phyloP scores from a whole-genome alignment of 2,797 vertebrate genomes.

The Crossoptilon crossoptilon region DNA sequence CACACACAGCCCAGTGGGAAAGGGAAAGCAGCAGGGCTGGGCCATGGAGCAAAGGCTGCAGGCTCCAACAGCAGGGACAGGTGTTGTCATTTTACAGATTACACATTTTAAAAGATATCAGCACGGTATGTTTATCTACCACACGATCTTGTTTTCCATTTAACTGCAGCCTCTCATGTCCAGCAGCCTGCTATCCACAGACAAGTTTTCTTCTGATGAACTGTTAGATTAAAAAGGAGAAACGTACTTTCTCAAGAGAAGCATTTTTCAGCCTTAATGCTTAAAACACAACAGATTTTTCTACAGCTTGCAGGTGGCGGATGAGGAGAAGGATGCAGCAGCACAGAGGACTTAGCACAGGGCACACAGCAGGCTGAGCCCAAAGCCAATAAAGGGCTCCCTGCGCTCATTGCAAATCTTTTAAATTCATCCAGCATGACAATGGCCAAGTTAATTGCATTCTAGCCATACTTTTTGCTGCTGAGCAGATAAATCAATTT shows the following conservation, averaged over 20 bases:
- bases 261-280: not conserved
- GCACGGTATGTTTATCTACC: conserved; percentile 5
- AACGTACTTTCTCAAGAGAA: not conserved
- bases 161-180: conserved; percentile 16
- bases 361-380: not conserved
- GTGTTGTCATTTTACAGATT: not conserved
- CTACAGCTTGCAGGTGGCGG: not conserved
- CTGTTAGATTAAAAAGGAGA: conserved; percentile 31
- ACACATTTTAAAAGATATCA: not conserved
- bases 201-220: not conserved
- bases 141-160: conserved; percentile 47
- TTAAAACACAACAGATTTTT: rapidly evolving
- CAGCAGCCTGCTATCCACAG: not conserved
- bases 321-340: not conserved
- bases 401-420: no score
- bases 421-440: not conserved
- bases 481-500: not conserved
- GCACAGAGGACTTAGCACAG: not conserved
- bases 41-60: not conserved
- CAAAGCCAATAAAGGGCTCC: not conserved
- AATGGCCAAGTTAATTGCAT: not conserved
- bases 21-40: not conserved
- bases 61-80: not conserved
- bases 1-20: not conserved
- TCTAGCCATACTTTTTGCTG: not conserved